Evolutionary conservation across 2,888 invertebrate species (phyloP), one percentile per base, ranked within the genome.

Genomic region (Byasa hedistus): DNA sequence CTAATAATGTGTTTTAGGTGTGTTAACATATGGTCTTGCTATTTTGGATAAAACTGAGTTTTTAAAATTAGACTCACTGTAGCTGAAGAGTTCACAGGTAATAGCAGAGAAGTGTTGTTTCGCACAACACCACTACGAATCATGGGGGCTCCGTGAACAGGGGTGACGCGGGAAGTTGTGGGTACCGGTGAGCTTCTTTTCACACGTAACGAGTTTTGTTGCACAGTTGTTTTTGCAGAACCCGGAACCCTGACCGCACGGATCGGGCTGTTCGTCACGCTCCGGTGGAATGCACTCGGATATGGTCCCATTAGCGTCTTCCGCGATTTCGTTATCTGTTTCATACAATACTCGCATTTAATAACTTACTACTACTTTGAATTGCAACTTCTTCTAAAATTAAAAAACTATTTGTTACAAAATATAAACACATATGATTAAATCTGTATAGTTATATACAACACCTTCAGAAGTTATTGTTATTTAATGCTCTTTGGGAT

Each of bases 81-180:
- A 74, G 94, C 86, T 79, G 94, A 93, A 79, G 94, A 94, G 68
- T 93, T 93, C 15, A 93, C 91, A 19, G 94, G 93, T 69, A 77
- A 61, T 8, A 94, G 88, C 73, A 93, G 80, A 57, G 94, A 89
- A 64, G 89, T 87, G 56, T 86, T 85, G 59, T 93, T 93, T 72
- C 94, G 93, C 74, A 94, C 92, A 86, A 94, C 93, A 55, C 93
- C 93, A 8, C 80, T 80, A 15, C 86, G 79, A 24, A 86, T 65
- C 44, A 85, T 76, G 0, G 85, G 82, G 1, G 80, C 73, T 5
- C 84, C 86, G 23, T 82, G 85, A 5, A 83, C 74, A 3, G 82
- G 76, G 27, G 74, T 63, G 10, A 73, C 66, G 7, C 82, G 77
- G 0, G 80, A 73, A 3, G 79, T 73, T 39, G 77, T 70, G 1